A percentile compares a stretch with the other conserved stretches of the same genome.
phyloP scores from a whole-genome alignment of 2,113 vertebrate species.

The Oceanites oceanicus region DNA sequence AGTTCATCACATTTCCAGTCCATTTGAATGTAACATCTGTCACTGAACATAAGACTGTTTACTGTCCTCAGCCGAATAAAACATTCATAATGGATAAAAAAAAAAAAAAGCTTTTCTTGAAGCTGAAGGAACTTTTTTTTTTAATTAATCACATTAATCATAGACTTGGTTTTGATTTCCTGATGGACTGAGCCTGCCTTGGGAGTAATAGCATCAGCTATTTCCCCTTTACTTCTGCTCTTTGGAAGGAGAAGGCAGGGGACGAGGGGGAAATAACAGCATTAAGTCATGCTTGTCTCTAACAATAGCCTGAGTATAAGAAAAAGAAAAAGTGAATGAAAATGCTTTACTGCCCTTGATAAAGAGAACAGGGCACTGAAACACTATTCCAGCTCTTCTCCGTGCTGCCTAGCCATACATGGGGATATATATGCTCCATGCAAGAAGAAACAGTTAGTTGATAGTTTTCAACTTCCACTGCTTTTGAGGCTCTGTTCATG shows the following conservation, averaged over 20 bases:
- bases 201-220: background rate
- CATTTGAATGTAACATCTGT: background rate
- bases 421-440: background rate
- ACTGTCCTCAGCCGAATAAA: background rate
- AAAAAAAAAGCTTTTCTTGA: background rate
- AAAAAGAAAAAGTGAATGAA: background rate
- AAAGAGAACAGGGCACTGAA: background rate
- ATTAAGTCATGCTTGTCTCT: background rate
- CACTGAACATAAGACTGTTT: background rate
- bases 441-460: background rate
- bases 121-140: background rate
- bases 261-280: background rate
- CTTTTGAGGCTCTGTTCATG: background rate
- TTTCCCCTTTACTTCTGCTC: background rate
- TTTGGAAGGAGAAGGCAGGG: background rate
- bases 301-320: background rate
- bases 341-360: background rate
- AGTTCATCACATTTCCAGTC: constrained; percentile 13
- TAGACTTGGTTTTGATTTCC: background rate
- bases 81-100: background rate
- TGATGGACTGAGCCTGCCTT: background rate
- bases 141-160: background rate
- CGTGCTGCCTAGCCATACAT: background rate
- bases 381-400: background rate
- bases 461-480: background rate